Evolutionary conservation across 2,888 invertebrate genomes (phyloP), one percentile per base, ranked within the genome.

Genomic region (Stenurella melanura): DNA sequence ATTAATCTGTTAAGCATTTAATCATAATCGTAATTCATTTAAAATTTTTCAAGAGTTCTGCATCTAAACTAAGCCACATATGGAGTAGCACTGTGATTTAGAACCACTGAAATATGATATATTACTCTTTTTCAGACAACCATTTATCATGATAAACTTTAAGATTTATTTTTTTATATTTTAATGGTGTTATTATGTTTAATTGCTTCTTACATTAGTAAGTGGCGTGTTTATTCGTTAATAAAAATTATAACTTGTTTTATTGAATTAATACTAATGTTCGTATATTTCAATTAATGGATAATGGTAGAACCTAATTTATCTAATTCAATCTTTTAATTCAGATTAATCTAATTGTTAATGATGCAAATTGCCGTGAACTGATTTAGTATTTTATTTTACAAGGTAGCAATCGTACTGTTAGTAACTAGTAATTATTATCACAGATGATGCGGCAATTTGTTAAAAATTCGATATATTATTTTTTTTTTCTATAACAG

Each of bases 131-230:
- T 73, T 67, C 67, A 67, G 73, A 75, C 73, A 34, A 63, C 69
- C 74, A 76, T 79, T 77, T 74, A 76, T 77, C 74, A 69, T 68
- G 63, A 75, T 76, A 69, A 72, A 66, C 21, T 57, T 60, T 38
- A 56, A 68, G 61, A 68, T 69, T 57, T 75, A 64, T 75, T 74
- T 72, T 79, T 71, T 74, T 60, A 30, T 56, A 58, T 63, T 68
- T 72, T 73, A 74, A 76, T 66, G 72, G 77, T 56, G 76, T 72
- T 77, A 78, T 76, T 75, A 78, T 72, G 69, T 74, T 77, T 74
- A 79, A 77, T 79, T 77, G 74, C 64, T 18, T 50, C 10, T 66
- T 66, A 50, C 19, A 50, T 19, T 50, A 42, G 66, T 50, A 38
- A 21, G 15, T 50, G 3, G 50, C 12, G n/a, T 50, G 42, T 42